Evolutionary conservation across 2,113 vertebrate species (phyloP).

Genomic region (Mesoclemmys tuberculata): DNA sequence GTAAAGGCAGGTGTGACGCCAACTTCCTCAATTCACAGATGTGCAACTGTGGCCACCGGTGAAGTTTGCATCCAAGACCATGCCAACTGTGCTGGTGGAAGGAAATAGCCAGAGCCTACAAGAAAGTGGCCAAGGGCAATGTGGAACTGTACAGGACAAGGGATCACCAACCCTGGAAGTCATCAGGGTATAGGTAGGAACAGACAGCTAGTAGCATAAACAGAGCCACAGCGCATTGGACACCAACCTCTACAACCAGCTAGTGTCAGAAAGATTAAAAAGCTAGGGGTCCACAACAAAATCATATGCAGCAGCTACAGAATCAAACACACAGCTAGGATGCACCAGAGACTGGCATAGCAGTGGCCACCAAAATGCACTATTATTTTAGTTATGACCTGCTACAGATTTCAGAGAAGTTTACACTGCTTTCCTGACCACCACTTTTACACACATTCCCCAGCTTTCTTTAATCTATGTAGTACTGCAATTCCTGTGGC

Average conservation of each 20-base stretch:
- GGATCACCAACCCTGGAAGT: neutral
- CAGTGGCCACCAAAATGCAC: rapidly evolving
- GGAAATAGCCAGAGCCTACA: rapidly evolving
- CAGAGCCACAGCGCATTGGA: neutral
- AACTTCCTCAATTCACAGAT: neutral
- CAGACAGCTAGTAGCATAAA: neutral
- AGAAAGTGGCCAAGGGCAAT: neutral
- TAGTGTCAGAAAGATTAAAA: neutral
- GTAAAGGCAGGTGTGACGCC: rapidly evolving
- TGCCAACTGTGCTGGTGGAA: neutral
- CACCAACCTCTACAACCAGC: neutral
- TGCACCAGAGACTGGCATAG: neutral
- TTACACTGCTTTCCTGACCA: neutral
- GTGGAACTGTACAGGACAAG: too few species aligned
- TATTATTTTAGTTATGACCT: neutral
- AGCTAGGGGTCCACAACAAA: rapidly evolving
- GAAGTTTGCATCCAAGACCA: neutral
- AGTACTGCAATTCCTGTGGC: neutral
- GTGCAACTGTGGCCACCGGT: neutral
- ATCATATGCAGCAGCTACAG: neutral
- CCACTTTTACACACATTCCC: too few species aligned
- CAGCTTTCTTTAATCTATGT: neutral
- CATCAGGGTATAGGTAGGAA: rapidly evolving
- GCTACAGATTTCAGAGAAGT: neutral
- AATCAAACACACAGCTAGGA: neutral